phyloP scores from a whole-genome alignment of 2,113 vertebrate genomes.

The Macroglossus sobrinus region DNA sequence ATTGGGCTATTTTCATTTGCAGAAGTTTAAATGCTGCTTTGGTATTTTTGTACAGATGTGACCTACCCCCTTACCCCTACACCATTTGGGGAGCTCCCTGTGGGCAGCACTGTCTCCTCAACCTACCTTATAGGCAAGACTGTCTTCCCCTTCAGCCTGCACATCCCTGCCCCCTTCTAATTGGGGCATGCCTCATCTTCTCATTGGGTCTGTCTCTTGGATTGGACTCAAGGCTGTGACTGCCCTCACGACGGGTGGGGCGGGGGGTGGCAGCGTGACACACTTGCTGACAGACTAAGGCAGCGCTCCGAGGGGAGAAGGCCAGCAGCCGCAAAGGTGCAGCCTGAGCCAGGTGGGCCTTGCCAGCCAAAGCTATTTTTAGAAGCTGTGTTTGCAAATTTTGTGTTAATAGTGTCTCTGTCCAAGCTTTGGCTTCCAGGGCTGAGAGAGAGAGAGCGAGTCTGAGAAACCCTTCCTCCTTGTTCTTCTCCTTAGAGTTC shows the following conservation, averaged over 20 bases:
- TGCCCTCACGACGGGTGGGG: neutral
- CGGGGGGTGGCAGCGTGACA: conserved; percentile 53
- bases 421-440: conserved; percentile 64
- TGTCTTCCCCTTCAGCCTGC: neutral
- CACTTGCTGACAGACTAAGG: conserved; percentile 67
- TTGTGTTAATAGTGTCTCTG: conserved; percentile 76
- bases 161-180: neutral
- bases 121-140: neutral
- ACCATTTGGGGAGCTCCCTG: neutral
- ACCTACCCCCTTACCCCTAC: neutral
- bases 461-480: neutral
- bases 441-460: conserved; percentile 7
- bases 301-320: neutral
- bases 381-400: conserved; percentile 75
- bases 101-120: neutral
- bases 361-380: conserved; percentile 75
- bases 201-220: neutral
- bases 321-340: conserved; percentile 68
- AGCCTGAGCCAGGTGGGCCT: conserved; percentile 67
- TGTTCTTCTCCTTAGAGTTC: neutral
- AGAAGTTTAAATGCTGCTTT: neutral
- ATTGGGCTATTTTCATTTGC: neutral
- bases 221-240: neutral
- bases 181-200: conserved; percentile 6
- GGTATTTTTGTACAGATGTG: neutral